These are phyloP conservation scores for Chionodraco myersi DNA, from an alignment of 2,113 vertebrate species.

Conservation along the genomic window DNA sequence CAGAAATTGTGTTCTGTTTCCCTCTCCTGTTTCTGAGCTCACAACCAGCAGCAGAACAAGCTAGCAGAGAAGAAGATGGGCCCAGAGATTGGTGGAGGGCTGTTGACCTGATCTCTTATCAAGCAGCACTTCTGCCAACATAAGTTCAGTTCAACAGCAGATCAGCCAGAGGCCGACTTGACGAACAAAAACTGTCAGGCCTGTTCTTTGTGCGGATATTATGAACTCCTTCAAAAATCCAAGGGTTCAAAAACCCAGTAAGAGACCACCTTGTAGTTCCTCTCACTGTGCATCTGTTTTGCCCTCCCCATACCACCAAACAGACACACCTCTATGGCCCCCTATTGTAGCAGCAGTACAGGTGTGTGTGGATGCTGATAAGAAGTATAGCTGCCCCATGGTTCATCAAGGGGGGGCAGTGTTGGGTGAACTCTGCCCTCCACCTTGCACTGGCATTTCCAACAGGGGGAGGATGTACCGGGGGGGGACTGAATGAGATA, in stretches of 20 bases:
- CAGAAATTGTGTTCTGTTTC: slow-evolving; percentile 21
- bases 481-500: slow-evolving; percentile 17
- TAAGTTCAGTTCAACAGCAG: slow-evolving; percentile 49
- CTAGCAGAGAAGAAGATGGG: slow-evolving; percentile 58
- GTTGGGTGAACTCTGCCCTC: slow-evolving; percentile 62
- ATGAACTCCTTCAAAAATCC: background rate
- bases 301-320: background rate
- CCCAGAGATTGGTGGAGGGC: slow-evolving; percentile 41
- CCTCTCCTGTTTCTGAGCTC: slow-evolving; percentile 46
- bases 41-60: slow-evolving; percentile 42
- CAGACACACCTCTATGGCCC: slow-evolving; percentile 33
- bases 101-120: slow-evolving; percentile 66
- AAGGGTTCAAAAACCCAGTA: background rate
- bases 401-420: slow-evolving; percentile 72
- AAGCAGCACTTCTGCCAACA: slow-evolving; percentile 27
- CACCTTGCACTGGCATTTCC: slow-evolving; percentile 79
- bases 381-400: slow-evolving; percentile 62
- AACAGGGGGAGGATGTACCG: slow-evolving; percentile 6
- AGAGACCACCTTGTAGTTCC: background rate
- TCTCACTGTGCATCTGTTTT: slow-evolving; percentile 10
- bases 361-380: slow-evolving; percentile 83
- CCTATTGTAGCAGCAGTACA: slow-evolving; percentile 72
- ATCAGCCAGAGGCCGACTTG: slow-evolving; percentile 2
- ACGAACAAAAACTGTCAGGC: slow-evolving; percentile 42
- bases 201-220: background rate